These are phyloP conservation scores for Armadillidium nasatum DNA, from an alignment of 1,140 invertebrate genomes.

Conservation along the genomic window DNA sequence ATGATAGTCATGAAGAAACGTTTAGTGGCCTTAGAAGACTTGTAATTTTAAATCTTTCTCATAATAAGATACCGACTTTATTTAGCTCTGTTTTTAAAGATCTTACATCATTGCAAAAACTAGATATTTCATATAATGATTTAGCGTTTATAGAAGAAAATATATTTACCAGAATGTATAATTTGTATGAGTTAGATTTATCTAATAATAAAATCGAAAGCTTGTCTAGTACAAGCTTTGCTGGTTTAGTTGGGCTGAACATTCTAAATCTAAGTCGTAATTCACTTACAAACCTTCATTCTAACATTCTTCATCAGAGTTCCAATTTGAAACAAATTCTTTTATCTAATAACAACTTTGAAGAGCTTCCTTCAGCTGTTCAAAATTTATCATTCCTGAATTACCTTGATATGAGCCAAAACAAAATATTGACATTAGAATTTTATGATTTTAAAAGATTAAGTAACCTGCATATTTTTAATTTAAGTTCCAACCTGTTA, in stretches of 20 bases:
- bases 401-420: slow-evolving; percentile 83
- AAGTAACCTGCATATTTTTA: slow-evolving; percentile 77
- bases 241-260: slow-evolving; percentile 68
- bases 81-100: slow-evolving; percentile 78
- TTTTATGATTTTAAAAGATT: slow-evolving; percentile 78
- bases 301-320: slow-evolving; percentile 74
- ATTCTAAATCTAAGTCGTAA: slow-evolving; percentile 77
- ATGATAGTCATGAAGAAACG: slow-evolving; percentile 68
- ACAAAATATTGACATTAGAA: slow-evolving; percentile 70
- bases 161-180: slow-evolving; percentile 80
- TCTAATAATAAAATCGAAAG: slow-evolving; percentile 74
- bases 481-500: slow-evolving; percentile 76
- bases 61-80: slow-evolving; percentile 78
- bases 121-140: slow-evolving; percentile 78
- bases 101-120: slow-evolving; percentile 72
- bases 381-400: slow-evolving; percentile 74
- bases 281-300: slow-evolving; percentile 67
- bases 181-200: slow-evolving; percentile 78
- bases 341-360: slow-evolving; percentile 75
- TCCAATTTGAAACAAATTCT: slow-evolving; percentile 77
- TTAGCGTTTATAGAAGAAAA: slow-evolving; percentile 72
- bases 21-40: slow-evolving; percentile 78
- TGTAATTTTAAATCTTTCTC: slow-evolving; percentile 75
- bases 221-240: slow-evolving; percentile 61
- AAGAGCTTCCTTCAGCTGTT: slow-evolving; percentile 71